Conservation (phyloP, 2,113 vertebrate genomes). For the Xiphophorus hellerii region DNA sequence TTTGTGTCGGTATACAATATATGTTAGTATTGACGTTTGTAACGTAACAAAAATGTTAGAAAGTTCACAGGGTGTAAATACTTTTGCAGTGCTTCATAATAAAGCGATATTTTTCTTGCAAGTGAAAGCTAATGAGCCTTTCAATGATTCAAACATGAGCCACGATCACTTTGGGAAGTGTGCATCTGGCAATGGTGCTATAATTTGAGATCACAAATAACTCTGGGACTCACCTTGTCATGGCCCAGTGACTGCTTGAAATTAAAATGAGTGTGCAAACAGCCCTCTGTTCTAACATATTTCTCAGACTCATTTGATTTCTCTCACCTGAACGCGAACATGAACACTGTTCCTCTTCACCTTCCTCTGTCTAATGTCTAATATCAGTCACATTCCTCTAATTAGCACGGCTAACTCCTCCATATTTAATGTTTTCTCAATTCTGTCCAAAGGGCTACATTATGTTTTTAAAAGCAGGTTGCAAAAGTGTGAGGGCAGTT, state of each 20-base stretch:
- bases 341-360: slow-evolving; percentile 3
- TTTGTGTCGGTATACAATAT: neutral
- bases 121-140: slow-evolving; percentile 32
- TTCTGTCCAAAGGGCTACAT: neutral
- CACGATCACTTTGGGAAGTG: slow-evolving; percentile 15
- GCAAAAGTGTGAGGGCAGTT: slow-evolving; percentile 2
- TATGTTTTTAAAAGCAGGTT: slow-evolving; percentile 39
- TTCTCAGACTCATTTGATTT: slow-evolving; percentile 25
- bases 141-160: slow-evolving; percentile 8
- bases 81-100: neutral
- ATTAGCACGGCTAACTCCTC: slow-evolving; percentile 19
- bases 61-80: neutral
- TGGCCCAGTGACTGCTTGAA: slow-evolving; percentile 29
- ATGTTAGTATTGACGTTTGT: too few species aligned
- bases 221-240: slow-evolving; percentile 22
- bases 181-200: slow-evolving; percentile 21
- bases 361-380: slow-evolving; percentile 1
- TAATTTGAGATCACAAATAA: slow-evolving; percentile 43
- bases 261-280: slow-evolving; percentile 28
- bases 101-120: slow-evolving; percentile 27
- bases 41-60: neutral
- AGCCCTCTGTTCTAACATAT: slow-evolving; percentile 28
- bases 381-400: slow-evolving; percentile 32
- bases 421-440: slow-evolving; percentile 6
- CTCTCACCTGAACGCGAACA: neutral